Conservation (phyloP, 2,113 vertebrate genomes). For the Ranitomeya imitator region DNA sequence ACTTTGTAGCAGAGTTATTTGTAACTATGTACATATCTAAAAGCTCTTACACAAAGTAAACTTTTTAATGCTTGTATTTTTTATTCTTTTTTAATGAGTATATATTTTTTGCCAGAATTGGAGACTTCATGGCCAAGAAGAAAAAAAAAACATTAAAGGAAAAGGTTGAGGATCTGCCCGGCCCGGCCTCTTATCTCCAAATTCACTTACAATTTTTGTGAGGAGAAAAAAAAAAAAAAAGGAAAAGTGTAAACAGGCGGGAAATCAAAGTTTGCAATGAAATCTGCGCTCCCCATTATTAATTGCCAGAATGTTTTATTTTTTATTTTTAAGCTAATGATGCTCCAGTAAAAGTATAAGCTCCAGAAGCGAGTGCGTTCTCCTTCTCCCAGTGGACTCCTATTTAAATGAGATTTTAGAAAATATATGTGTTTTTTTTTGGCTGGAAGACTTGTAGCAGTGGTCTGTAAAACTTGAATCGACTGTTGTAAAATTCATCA, state of each 20-base stretch:
- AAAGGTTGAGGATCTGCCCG: background rate
- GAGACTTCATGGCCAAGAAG: background rate
- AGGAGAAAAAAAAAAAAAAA: background rate
- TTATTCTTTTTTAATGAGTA: conserved; percentile 12
- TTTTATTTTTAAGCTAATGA: conserved; percentile 18
- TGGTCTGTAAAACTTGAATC: conserved; percentile 19
- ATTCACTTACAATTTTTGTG: background rate
- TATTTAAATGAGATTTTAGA: conserved; percentile 1
- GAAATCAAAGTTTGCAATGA: background rate
- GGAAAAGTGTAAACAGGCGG: background rate
- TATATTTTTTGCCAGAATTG: background rate
- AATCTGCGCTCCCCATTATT: background rate
- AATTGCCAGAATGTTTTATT: background rate
- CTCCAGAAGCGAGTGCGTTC: background rate
- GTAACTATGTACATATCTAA: background rate
- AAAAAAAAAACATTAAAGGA: background rate
- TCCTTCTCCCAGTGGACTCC: background rate
- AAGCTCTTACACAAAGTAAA: conserved; percentile 3
- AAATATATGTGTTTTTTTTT: background rate
- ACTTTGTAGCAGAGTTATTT: background rate
- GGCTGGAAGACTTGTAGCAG: background rate
- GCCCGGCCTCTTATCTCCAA: background rate
- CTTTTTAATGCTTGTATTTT: background rate
- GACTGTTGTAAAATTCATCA: background rate
- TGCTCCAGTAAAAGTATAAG: background rate